phyloP scores from a whole-genome alignment of 2,888 invertebrate genomes.

The Zootermopsis nevadensis region DNA sequence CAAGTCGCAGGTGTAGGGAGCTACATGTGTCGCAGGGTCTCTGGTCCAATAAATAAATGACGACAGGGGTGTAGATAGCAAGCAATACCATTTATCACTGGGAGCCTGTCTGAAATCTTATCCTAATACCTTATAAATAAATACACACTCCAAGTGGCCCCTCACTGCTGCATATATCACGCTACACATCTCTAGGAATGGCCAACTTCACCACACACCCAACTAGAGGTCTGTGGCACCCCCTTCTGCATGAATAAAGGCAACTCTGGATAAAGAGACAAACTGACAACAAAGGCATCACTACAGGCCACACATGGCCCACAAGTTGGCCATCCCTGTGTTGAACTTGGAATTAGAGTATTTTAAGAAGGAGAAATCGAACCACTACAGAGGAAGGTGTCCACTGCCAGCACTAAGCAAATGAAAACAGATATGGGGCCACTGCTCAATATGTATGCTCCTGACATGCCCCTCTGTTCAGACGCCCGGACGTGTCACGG shows the following conservation, averaged over 20 bases:
- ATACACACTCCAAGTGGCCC: too few relatives aligned
- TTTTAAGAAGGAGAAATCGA: neutral
- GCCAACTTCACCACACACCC: constrained; percentile 4
- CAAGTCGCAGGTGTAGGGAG: constrained; percentile 7
- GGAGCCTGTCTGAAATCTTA: neutral
- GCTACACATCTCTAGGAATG: neutral
- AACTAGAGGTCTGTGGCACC: too few relatives aligned
- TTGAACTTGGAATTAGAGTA: too few relatives aligned
- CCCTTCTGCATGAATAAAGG: neutral
- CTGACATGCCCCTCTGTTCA: too few relatives aligned
- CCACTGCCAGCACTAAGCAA: neutral
- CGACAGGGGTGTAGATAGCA: constrained; percentile 14
- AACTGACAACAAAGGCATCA: neutral
- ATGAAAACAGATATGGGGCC: neutral
- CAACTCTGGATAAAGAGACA: constrained; percentile 5
- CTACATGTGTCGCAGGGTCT: constrained; percentile 21
- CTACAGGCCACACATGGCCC: neutral
- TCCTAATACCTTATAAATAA: neutral
- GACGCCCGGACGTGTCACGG: neutral
- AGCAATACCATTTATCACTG: constrained; percentile 20
- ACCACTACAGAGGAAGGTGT: neutral
- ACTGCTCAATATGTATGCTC: neutral
- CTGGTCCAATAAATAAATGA: constrained; percentile 28
- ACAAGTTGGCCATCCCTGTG: neutral
- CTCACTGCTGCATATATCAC: neutral